Evolutionary conservation across 2,113 vertebrate species (phyloP).

Genomic region (Forbesichthys agassizii): DNA sequence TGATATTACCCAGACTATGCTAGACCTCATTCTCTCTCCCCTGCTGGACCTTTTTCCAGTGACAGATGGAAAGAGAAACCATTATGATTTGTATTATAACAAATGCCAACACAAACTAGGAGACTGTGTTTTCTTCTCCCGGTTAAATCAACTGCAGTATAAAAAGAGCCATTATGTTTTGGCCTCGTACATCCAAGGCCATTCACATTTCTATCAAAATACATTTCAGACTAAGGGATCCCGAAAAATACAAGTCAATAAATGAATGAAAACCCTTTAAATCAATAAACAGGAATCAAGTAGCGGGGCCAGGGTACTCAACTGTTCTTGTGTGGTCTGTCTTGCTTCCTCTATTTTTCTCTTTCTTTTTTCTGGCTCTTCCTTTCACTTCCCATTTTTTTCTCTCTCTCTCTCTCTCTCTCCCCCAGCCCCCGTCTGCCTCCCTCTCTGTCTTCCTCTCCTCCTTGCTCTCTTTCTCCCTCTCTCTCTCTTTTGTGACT

Average conservation of each 20-base stretch:
- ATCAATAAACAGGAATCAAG: conserved; percentile 49
- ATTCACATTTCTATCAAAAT: conserved; percentile 45
- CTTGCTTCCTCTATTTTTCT: conserved; percentile 13
- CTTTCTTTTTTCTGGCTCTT: not conserved
- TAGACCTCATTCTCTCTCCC: conserved; percentile 21
- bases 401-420: conserved; percentile 38
- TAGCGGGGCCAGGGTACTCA: conserved; percentile 43
- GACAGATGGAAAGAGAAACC: conserved; percentile 52
- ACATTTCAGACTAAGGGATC: conserved; percentile 19
- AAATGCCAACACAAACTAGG: conserved; percentile 65
- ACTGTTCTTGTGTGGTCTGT: conserved; percentile 66
- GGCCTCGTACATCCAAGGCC: conserved; percentile 64
- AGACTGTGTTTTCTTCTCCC: conserved; percentile 38
- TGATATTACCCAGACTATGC: conserved; percentile 46
- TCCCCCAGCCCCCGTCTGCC: not conserved
- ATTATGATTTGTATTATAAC: conserved; percentile 49
- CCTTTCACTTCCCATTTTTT: not conserved
- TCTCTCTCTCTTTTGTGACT: conserved; percentile 52
- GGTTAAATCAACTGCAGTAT: conserved; percentile 41
- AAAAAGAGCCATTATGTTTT: conserved; percentile 46
- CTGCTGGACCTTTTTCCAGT: not conserved
- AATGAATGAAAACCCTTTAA: conserved; percentile 45
- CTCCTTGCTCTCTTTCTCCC: not conserved
- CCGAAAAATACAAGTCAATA: conserved; percentile 3
- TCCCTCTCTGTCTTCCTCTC: not conserved